Evolutionary conservation across 2,888 invertebrate genomes (phyloP).

Genomic region (Psococerastis gibbosa): DNA sequence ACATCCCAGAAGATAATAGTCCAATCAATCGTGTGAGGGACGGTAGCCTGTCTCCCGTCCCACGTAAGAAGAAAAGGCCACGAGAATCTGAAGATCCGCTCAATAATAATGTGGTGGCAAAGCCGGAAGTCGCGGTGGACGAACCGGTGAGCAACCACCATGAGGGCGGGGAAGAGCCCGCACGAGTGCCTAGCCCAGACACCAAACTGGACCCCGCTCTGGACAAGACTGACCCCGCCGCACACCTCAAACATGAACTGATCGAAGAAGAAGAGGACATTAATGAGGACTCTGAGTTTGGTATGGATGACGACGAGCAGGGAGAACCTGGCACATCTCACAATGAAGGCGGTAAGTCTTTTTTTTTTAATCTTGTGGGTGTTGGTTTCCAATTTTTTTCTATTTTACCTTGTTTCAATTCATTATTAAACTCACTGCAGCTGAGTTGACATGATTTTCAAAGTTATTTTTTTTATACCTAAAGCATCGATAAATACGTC

Average conservation of each 20-base stretch:
- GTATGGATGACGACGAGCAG: conserved; percentile 45
- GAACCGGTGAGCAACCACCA: conserved; percentile 1
- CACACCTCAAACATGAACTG: conserved; percentile 2
- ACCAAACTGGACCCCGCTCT: conserved; percentile 17
- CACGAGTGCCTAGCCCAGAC: conserved; percentile 8
- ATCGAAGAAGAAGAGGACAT: conserved; percentile 32
- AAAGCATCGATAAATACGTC: too few species aligned
- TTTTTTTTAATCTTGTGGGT: not conserved
- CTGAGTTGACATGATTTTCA: too few species aligned
- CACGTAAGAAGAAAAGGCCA: conserved; percentile 4
- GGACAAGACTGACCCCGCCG: conserved; percentile 17
- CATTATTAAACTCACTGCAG: too few species aligned
- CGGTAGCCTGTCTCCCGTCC: conserved; percentile 6
- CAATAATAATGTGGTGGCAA: not conserved
- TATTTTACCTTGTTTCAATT: too few species aligned
- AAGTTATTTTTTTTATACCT: too few species aligned
- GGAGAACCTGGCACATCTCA: conserved; percentile 48
- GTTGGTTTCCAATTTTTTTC: too few species aligned
- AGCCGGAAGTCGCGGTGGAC: conserved; percentile 5
- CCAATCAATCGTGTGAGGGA: conserved; percentile 4
- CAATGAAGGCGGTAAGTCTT: conserved; percentile 24
- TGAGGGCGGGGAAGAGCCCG: not conserved
- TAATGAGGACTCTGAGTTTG: conserved; percentile 60
- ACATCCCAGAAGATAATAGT: conserved; percentile 8
- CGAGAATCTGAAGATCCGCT: conserved; percentile 3